Evolutionary conservation across 2,888 invertebrate genomes (phyloP), one percentile per base, ranked within the genome.

Genomic region (Epicampocera succincta): DNA sequence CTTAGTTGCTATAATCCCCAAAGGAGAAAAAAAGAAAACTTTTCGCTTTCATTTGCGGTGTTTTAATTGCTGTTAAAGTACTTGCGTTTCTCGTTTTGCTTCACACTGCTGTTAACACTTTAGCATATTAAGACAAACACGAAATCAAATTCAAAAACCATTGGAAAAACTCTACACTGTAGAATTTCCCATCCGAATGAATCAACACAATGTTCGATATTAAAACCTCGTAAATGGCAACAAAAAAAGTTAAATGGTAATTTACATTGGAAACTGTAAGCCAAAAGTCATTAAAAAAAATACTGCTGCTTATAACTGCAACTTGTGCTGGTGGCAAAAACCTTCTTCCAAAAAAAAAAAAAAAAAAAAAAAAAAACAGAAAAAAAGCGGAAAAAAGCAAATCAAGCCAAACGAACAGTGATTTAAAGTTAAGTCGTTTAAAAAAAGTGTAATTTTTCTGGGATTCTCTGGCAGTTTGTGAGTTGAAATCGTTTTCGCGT

Each of bases 261-360:
- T 82, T 82, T 71, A 66, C 71, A 71, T 78, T 82, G 65, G 52
- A 77, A 78, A 77, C 78, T 78, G 74, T 66, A 78, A 82, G 81
- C 77, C 69, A 78, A 82, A 82, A 78, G 65, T 75, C 74, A 78
- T 74, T 78, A 71, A 74, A 58, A 63, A 33, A 44, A 42, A 60
- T 40, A 61, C 54, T 60, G 52, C 40, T 54, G 58, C 76, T 69
- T 66, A 60, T 75, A 75, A 60, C 19, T 69, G 38, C 25, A 11
- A 63, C 65, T 65, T 17, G 38, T 40, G n/a, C 56, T 56, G 38
- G 19, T 68, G 38, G 19, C 19, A 56, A 29, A 54, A 48, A 11
- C n/a, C 15, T 50, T 72, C 29, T 38, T 40, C 25, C 1, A 25
- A 40, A 25, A 25, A 12, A 52, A 25, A 12, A 48, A 11, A 1